Base-by-base conservation (phyloP, 2,888 invertebrate species). In the Petrolisthes cinctipes region DNA sequence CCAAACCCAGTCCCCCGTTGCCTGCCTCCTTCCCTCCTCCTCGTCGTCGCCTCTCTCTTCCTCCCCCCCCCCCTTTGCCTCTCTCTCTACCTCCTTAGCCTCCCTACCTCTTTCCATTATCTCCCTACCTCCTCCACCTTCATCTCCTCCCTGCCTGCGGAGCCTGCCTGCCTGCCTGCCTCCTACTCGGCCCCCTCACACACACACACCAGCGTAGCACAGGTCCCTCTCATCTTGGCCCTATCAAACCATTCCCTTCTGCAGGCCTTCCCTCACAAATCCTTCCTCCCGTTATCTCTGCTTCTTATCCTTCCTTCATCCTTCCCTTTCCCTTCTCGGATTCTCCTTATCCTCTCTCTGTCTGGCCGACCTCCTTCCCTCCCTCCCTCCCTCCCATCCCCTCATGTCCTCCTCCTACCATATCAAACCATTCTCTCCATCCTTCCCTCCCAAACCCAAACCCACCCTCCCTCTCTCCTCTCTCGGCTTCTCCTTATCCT, bases 401-500 rank as follows among this genome's bases (percentile, higher is more conserved):
- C 80, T 54, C 79, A 20, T 54, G 20, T 54, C n/a, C 79, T 79
- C 20, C 53, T 61, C 80, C 80, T 75, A 73, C 56, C 83, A 83
- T 73, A 68, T 75, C 83, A 56, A 54, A 54, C 82, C 82, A 56
- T 54, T 79, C 68, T 82, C 68, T 66, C 20, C 37, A 37, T 61
- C 82, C 54, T 57, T 20, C 6, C 79, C 56, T 79, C 37, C 23
- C 51, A 53, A 17, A 54, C 61, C 23, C 61, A 37, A 37, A 37
- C 37, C 37, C 57, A n/a, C 83, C 61, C 17, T 56, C 56, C 80
- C 56, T 56, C 20, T 61, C n/a, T 51, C 57, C 75, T n/a, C 82
- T 23, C 73, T 66, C 80, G 37, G 53, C 84, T 78, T 66, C 75
- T 61, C 73, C 56, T 78, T 71, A 76, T 56, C 85, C 86, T 82